These are phyloP conservation scores for Pipra filicauda DNA, from an alignment of 2,113 vertebrate genomes.

Conservation along the genomic window DNA sequence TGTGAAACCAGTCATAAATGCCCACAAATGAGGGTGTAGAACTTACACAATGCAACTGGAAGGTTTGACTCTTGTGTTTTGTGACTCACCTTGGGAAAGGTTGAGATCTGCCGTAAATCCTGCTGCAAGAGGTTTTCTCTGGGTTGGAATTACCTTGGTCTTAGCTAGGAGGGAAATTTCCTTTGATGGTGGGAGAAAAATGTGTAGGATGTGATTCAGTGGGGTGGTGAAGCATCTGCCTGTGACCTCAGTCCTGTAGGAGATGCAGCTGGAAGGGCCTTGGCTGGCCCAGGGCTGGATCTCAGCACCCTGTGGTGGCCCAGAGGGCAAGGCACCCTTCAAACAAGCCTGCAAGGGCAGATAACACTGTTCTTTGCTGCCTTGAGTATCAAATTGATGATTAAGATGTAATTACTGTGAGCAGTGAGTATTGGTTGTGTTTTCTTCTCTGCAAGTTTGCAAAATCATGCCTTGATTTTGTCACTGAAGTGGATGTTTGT, in stretches of 20 bases:
- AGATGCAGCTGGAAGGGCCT: neutral
- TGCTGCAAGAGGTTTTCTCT: neutral
- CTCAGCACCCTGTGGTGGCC: neutral
- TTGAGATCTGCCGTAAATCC: neutral
- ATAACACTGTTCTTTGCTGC: neutral
- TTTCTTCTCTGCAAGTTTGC: neutral
- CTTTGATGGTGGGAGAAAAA: neutral
- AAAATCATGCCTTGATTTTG: neutral
- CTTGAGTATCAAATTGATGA: accelerated
- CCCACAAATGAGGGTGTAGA: neutral
- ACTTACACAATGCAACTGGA: neutral
- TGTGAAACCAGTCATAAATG: neutral
- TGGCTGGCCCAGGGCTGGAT: neutral
- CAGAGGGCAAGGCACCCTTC: neutral
- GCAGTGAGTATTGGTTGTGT: neutral
- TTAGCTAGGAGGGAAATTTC: neutral
- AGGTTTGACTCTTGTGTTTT: neutral
- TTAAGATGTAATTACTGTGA: neutral
- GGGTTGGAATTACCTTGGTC: neutral
- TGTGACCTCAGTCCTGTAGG: neutral
- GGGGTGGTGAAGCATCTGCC: neutral
- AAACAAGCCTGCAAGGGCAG: too few relatives aligned
- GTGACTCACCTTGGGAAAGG: neutral
- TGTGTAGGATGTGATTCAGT: neutral
- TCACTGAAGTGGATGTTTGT: neutral